phyloP scores from a whole-genome alignment of 2,797 vertebrate genomes.

The Hoplostethus mediterraneus region DNA sequence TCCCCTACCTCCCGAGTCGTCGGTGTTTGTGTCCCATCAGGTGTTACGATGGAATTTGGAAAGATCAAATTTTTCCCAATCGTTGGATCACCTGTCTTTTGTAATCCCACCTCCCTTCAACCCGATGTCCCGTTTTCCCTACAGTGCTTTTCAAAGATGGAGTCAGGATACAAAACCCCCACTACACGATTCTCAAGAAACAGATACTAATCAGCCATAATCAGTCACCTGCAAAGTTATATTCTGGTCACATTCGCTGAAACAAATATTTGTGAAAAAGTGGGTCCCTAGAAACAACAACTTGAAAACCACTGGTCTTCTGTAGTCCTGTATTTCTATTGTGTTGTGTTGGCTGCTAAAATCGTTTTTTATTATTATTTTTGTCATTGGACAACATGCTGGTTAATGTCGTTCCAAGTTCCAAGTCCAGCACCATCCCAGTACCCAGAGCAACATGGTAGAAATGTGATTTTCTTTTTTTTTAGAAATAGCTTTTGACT shows the following conservation, averaged over 20 bases:
- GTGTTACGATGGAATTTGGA: slow-evolving; percentile 35
- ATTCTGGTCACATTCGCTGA: neutral
- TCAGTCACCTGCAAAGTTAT: neutral
- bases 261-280: neutral
- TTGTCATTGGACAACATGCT: neutral
- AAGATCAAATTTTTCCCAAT: slow-evolving; percentile 8
- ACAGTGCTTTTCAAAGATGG: slow-evolving; percentile 37
- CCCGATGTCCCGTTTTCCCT: neutral
- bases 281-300: neutral
- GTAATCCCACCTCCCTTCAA: neutral
- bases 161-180: neutral
- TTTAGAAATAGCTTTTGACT: no score
- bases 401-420: neutral
- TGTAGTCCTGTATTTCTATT: neutral
- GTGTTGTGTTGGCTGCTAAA: slow-evolving; percentile 13
- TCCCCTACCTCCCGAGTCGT: slow-evolving; percentile 17
- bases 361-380: neutral
- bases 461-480: slow-evolving; percentile 2
- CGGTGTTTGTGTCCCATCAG: slow-evolving; percentile 24
- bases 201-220: neutral
- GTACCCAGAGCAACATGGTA: neutral
- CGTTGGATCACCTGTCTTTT: neutral
- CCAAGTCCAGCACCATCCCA: neutral
- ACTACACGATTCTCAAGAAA: neutral
- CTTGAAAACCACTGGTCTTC: slow-evolving; percentile 36